phyloP scores from a whole-genome alignment of 2,888 invertebrate species.

The Drosophila incognita region DNA sequence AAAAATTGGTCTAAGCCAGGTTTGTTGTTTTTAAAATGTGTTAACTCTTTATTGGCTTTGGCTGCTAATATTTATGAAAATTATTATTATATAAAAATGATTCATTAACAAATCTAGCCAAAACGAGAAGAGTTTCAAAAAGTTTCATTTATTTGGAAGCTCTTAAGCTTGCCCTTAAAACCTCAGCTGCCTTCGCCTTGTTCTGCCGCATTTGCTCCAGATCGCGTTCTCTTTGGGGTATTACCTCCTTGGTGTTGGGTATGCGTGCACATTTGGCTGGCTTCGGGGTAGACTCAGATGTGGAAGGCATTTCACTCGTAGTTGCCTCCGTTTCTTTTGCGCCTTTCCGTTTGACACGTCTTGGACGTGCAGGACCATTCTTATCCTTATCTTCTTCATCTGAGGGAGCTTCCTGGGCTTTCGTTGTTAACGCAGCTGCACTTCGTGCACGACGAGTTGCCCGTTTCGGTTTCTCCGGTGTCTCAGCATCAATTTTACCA shows the following conservation, averaged over 20 bases:
- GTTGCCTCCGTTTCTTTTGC: constrained; percentile 1
- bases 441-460: constrained; percentile 44
- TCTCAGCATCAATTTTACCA: constrained; percentile 61
- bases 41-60: background rate
- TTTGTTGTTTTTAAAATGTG: background rate
- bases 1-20: background rate
- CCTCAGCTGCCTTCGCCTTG: constrained; percentile 91
- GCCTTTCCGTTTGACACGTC: constrained; percentile 51
- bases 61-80: background rate
- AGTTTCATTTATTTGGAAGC: constrained; percentile 23
- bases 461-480: constrained; percentile 54
- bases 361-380: constrained; percentile 26
- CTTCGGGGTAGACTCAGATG: constrained; percentile 22
- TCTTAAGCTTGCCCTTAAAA: constrained; percentile 87
- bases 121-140: background rate
- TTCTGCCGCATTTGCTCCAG: constrained; percentile 88
- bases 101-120: background rate
- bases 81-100: background rate
- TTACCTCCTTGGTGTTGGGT: constrained; percentile 86
- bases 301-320: constrained; percentile 25
- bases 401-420: background rate
- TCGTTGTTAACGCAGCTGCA: constrained; percentile 5
- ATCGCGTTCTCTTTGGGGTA: constrained; percentile 91
- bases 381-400: constrained; percentile 2
- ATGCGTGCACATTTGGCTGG: constrained; percentile 58